Evolutionary conservation across 2,797 vertebrate genomes (phyloP).

Genomic region (Echiichthys vipera): DNA sequence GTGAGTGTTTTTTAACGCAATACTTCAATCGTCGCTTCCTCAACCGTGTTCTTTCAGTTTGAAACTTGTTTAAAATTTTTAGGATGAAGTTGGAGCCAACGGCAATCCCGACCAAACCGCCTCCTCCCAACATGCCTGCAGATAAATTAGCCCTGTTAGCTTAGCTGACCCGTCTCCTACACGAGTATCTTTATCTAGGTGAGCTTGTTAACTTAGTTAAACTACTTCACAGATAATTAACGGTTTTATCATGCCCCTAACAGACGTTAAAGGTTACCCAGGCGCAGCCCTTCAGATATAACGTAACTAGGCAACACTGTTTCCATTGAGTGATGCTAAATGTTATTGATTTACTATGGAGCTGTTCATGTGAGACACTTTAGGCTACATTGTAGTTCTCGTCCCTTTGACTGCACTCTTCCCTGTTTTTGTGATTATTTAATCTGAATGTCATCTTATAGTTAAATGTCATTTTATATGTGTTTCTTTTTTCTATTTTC

Average conservation of each 20-base stretch:
- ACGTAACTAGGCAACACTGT: background rate
- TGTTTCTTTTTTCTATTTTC: too few relatives aligned
- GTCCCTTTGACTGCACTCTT: background rate
- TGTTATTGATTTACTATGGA: background rate
- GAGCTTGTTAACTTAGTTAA: background rate
- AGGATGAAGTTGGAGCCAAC: background rate
- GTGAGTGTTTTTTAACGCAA: conserved; percentile 71
- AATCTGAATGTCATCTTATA: too few relatives aligned
- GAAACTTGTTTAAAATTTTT: background rate
- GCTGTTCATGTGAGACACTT: too few relatives aligned
- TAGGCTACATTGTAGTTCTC: too few relatives aligned
- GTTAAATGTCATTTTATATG: too few relatives aligned
- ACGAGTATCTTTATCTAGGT: background rate
- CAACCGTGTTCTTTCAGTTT: background rate
- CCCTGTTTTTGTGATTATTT: too few relatives aligned
- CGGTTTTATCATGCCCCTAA: too few relatives aligned
- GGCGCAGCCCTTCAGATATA: too few relatives aligned
- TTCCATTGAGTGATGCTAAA: background rate
- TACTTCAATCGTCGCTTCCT: background rate
- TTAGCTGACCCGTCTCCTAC: background rate
- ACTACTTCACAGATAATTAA: background rate
- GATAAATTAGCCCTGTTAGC: conserved; percentile 50
- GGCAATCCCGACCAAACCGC: background rate
- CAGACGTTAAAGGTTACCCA: background rate
- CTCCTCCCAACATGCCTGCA: background rate